phyloP scores from a whole-genome alignment of 2,888 invertebrate species.

The Lycocerus yunnanus region DNA sequence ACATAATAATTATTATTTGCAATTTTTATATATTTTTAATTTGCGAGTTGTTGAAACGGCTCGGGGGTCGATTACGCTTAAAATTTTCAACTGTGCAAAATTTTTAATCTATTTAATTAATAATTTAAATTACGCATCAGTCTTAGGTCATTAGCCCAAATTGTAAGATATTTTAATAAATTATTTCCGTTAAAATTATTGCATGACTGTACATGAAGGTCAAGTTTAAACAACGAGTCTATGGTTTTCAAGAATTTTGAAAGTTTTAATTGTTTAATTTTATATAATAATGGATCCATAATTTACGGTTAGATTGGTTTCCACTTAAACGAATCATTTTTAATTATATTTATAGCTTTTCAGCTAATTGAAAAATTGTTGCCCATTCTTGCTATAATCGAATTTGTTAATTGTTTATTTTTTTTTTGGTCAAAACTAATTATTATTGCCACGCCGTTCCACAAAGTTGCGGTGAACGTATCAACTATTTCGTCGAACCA shows the following conservation, averaged over 20 bases:
- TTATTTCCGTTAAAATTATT: slow-evolving; percentile 4
- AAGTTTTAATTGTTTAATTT: slow-evolving; percentile 15
- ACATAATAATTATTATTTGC: neutral
- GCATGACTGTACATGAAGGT: slow-evolving; percentile 15
- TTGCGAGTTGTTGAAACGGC: neutral
- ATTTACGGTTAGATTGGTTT: slow-evolving; percentile 12
- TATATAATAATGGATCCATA: slow-evolving; percentile 9
- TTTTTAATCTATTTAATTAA: neutral
- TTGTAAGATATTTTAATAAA: slow-evolving; percentile 2
- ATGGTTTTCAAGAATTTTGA: slow-evolving; percentile 6
- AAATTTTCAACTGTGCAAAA: neutral
- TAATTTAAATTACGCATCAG: neutral
- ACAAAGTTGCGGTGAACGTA: neutral
- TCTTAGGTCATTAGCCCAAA: slow-evolving; percentile 8
- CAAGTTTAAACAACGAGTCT: slow-evolving; percentile 1
- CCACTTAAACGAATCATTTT: neutral
- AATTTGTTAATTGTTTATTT: neutral
- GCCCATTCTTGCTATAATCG: neutral
- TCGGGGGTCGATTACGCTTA: neutral
- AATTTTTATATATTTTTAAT: neutral
- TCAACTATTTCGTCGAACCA: neutral
- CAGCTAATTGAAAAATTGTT: neutral
- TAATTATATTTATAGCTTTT: neutral
- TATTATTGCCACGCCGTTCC: neutral
- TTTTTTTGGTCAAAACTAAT: neutral